Evolutionary conservation across 2,113 vertebrate species (phyloP).

Genomic region (Xenus cinereus): DNA sequence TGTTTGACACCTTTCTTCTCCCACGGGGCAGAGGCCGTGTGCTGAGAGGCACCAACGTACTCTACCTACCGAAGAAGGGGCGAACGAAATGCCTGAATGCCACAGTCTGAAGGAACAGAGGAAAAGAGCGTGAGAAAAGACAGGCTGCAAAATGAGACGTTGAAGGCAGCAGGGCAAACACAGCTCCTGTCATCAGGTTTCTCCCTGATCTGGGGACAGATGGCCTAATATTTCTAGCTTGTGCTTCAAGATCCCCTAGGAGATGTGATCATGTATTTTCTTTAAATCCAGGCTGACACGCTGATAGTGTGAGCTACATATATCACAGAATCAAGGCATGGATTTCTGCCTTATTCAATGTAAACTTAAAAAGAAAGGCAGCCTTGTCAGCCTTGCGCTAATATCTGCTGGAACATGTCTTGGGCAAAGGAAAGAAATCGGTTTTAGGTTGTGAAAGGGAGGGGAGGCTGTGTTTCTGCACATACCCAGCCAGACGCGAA

Average conservation of each 20-base stretch:
- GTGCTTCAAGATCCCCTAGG: neutral
- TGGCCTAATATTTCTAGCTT: neutral
- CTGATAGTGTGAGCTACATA: neutral
- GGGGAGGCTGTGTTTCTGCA: neutral
- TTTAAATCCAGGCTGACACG: conserved; percentile 10
- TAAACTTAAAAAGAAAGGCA: neutral
- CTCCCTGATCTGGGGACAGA: conserved; percentile 5
- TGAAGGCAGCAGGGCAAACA: neutral
- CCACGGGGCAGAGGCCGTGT: neutral
- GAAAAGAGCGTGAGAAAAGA: neutral
- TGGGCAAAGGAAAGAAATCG: neutral
- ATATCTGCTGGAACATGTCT: neutral
- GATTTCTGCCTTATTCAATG: neutral
- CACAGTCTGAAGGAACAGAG: neutral
- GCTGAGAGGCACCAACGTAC: neutral
- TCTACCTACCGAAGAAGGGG: neutral
- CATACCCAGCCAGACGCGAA: neutral
- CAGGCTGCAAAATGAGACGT: neutral
- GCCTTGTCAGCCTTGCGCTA: neutral
- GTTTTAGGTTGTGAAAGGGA: neutral
- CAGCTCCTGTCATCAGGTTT: neutral
- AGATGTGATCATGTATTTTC: conserved; percentile 22
- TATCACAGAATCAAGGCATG: neutral
- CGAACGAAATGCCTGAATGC: neutral
- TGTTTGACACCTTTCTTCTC: neutral